A percentile compares a stretch with the other conserved stretches of the same genome.
These are phyloP conservation scores for Nasonovia ribisnigri DNA, from an alignment of 2,888 invertebrate genomes.

Conservation along the genomic window DNA sequence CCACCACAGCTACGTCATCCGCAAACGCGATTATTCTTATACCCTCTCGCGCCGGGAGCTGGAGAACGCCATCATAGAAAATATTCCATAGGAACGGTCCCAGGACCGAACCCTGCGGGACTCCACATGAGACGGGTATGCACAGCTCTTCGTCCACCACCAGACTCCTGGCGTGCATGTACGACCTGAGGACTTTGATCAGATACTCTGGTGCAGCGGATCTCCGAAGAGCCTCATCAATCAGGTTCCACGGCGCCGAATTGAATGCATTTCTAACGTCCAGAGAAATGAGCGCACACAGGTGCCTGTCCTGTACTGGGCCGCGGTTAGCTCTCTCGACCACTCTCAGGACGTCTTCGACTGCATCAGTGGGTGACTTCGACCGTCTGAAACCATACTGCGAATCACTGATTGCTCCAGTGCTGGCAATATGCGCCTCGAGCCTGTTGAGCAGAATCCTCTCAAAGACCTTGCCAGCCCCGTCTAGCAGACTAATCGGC, in stretches of 20 bases:
- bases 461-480: background rate
- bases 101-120: background rate
- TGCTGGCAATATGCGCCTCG: accelerated
- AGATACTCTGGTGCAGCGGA: background rate
- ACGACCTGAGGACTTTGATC: background rate
- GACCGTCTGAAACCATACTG: background rate
- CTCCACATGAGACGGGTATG: background rate
- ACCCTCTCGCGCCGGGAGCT: too few species aligned
- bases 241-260: background rate
- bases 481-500: background rate
- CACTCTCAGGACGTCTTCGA: background rate
- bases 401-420: background rate
- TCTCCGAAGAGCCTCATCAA: background rate
- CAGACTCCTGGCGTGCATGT: background rate
- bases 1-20: too few species aligned
- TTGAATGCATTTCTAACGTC: background rate
- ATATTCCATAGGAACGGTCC: background rate
- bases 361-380: background rate
- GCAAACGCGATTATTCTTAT: too few species aligned
- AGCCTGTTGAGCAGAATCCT: background rate
- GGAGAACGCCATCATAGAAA: too few species aligned
- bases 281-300: background rate
- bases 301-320: background rate
- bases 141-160: background rate
- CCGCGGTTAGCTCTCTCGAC: background rate